phyloP scores from a whole-genome alignment of 2,797 vertebrate genomes.

The Ptychadena robeensis region DNA sequence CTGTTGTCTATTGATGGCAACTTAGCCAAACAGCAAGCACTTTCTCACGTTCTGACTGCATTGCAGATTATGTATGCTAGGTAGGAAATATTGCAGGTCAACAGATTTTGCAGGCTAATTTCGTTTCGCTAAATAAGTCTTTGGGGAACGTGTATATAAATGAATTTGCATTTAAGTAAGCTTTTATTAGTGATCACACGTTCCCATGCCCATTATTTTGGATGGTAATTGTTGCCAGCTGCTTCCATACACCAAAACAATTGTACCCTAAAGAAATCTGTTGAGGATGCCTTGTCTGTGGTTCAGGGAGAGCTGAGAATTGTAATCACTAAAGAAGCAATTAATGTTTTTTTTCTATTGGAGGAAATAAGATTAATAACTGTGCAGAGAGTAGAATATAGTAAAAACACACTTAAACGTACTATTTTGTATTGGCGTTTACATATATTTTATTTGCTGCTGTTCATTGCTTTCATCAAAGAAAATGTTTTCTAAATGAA shows the following conservation, averaged over 20 bases:
- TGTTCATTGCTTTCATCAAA: background rate
- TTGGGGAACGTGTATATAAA: conserved; percentile 7
- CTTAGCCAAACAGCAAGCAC: conserved; percentile 92
- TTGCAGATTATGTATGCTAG: conserved; percentile 97
- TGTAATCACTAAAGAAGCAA: background rate
- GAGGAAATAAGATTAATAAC: background rate
- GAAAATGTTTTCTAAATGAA: background rate
- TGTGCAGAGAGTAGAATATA: conserved; percentile 13
- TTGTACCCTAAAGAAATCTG: conserved; percentile 39
- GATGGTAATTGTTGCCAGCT: conserved; percentile 24
- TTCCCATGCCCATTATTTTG: conserved; percentile 1
- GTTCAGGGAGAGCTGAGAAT: background rate
- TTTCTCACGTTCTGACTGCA: conserved; percentile 91
- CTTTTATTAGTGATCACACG: conserved; percentile 24
- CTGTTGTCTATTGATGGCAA: conserved; percentile 94
- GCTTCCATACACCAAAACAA: background rate
- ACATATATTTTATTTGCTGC: background rate
- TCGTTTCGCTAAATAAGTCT: background rate
- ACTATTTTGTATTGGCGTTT: background rate
- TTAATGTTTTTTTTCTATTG: background rate
- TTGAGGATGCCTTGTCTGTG: conserved; percentile 13
- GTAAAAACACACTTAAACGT: background rate
- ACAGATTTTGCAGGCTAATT: background rate
- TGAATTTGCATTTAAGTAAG: conserved; percentile 30
- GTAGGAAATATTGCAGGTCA: conserved; percentile 71